Base-by-base conservation (phyloP, 2,113 vertebrate species). In the Bungarus multicinctus region DNA sequence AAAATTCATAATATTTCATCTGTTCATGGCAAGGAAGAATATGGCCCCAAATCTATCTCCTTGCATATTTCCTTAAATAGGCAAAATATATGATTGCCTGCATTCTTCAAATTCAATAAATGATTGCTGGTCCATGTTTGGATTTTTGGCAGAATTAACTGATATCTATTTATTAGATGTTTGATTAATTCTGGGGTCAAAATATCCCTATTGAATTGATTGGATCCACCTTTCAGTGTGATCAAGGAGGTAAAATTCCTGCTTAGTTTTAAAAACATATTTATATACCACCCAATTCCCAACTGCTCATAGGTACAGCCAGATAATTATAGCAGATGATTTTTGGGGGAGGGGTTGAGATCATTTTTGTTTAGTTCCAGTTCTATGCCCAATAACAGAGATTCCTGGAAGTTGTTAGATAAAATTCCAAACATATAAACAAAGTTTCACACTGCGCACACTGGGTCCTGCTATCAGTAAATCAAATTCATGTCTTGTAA, bases 401-500 rank as follows among this genome's bases (percentile, higher is more conserved):
- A 12, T 88, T 50, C 55, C 27, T 23, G 23, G 39, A 85, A 89
- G 9, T 50, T 85, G 85, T 18, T 34, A 16, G 53, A 89, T 58
- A 11, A 58, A 5, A 12, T 89, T 89, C 69, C 39, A 85, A 85
- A 85, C 34, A 30, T 57, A 30, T 23, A 22, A n/a, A 89, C 20
- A n/a, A 53, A 57, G 1, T 43, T 94, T 54, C 89, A 96, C 93
- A 92, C 16, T 5, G 0, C n/a, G 88, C 64, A 92, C 91, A 43
- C 86, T 16, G 20, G 57, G 94, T 43, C 50, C 90, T 60, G 54
- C 74, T 92, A 39, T n/a, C 85, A 93, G 47, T 90, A 91, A 94
- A 94, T 94, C 81, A 94, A 94, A 64, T 12, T 52, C 50, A 91
- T 89, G 47, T 5, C 90, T 90, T 43, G 50, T 85, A 12, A 88